phyloP scores from a whole-genome alignment of 2,888 invertebrate species.

The Eurytoma adleriae region DNA sequence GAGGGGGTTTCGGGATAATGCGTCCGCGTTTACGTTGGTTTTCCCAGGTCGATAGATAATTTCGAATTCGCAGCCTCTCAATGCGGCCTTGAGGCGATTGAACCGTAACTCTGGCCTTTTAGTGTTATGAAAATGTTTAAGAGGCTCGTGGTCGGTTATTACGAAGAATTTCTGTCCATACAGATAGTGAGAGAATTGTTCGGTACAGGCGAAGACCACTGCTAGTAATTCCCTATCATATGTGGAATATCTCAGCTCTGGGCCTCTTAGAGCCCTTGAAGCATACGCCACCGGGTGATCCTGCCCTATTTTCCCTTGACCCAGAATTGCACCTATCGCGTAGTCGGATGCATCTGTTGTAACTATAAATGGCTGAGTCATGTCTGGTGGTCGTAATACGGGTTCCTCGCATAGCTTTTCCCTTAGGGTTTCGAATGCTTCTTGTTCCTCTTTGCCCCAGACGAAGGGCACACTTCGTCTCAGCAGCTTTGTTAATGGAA shows the following conservation, averaged over 20 bases:
- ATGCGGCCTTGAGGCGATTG: background rate
- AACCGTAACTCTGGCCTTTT: background rate
- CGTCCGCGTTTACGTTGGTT: background rate
- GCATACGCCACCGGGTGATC: conserved; percentile 44
- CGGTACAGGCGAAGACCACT: conserved; percentile 9
- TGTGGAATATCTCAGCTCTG: conserved; percentile 44
- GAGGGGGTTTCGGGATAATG: conserved; percentile 14
- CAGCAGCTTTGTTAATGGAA: conserved; percentile 45
- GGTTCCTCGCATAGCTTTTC: conserved; percentile 42
- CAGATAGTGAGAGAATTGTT: conserved; percentile 49
- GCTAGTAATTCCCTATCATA: conserved; percentile 53
- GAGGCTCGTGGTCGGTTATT: conserved; percentile 4
- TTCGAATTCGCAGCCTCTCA: background rate
- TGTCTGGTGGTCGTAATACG: conserved; percentile 41
- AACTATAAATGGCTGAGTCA: conserved; percentile 39
- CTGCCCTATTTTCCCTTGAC: conserved; percentile 41
- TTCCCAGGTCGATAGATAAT: too few species aligned
- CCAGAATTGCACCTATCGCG: conserved; percentile 43
- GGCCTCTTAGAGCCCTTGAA: conserved; percentile 2
- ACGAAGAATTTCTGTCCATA: conserved; percentile 45
- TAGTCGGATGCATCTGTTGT: conserved; percentile 51
- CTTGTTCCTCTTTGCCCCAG: background rate
- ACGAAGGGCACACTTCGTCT: background rate
- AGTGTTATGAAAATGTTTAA: background rate
- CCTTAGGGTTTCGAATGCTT: conserved; percentile 54